These are phyloP conservation scores for Odontamblyopus lacepedii DNA, from an alignment of 2,797 vertebrate genomes.

Conservation along the genomic window DNA sequence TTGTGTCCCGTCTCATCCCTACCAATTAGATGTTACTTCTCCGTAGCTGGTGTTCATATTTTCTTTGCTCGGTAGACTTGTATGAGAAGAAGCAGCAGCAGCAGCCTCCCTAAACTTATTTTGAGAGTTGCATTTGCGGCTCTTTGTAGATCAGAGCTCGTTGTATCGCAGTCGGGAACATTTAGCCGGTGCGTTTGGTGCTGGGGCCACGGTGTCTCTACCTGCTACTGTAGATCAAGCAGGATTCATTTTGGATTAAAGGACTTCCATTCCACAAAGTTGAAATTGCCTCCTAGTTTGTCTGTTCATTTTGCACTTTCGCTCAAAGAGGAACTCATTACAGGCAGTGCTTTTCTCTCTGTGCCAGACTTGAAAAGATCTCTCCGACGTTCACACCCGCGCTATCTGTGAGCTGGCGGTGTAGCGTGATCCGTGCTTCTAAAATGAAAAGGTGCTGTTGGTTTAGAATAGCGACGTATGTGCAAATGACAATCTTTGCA, in stretches of 20 bases:
- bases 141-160: conserved; percentile 43
- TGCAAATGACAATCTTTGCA: conserved; percentile 17
- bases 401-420: conserved; percentile 43
- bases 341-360: conserved; percentile 42
- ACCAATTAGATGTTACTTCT: no score
- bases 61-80: background rate
- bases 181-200: conserved; percentile 56
- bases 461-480: conserved; percentile 26
- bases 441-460: conserved; percentile 35
- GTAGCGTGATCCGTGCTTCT: conserved; percentile 11
- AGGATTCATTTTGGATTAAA: conserved; percentile 67
- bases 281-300: conserved; percentile 60
- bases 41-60: background rate
- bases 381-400: conserved; percentile 38
- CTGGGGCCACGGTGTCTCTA: conserved; percentile 34
- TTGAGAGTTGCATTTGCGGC: conserved; percentile 26
- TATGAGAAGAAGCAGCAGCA: background rate
- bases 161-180: conserved; percentile 41
- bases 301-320: conserved; percentile 66
- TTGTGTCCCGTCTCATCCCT: no score
- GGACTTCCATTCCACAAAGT: conserved; percentile 56
- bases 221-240: conserved; percentile 61
- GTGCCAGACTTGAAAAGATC: conserved; percentile 39
- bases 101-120: conserved; percentile 51
- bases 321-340: conserved; percentile 67